Percentiles rank a stretch among this genome's conserved stretches.
Evolutionary conservation across 2,888 invertebrate species (phyloP).

Genomic region (Apotomis capreana): DNA sequence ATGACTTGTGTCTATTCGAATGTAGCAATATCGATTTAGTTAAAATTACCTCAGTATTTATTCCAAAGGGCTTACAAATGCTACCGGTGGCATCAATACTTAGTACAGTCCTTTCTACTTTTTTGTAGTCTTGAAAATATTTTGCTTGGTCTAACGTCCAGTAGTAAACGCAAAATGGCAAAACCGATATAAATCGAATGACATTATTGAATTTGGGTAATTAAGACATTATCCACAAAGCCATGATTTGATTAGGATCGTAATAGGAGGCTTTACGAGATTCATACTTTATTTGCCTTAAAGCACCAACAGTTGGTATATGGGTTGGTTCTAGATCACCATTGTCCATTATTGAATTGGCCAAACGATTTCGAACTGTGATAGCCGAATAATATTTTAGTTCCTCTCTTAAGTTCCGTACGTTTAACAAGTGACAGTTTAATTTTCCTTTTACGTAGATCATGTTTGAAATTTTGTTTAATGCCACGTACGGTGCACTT

Average conservation of each 20-base stretch:
- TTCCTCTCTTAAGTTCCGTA: not conserved
- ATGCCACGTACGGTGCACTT: not conserved
- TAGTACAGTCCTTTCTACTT: not conserved
- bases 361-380: not conserved
- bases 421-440: not conserved
- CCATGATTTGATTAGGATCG: no score
- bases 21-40: conserved; percentile 2
- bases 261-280: no score
- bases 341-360: not conserved
- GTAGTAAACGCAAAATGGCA: not conserved
- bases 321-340: not conserved
- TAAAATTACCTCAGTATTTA: not conserved
- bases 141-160: not conserved
- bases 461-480: not conserved
- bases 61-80: not conserved
- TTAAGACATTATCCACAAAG: not conserved
- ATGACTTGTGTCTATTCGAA: conserved; percentile 3
- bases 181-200: not conserved
- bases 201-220: not conserved
- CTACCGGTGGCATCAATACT: conserved; percentile 3
- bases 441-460: not conserved
- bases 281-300: conserved; percentile 1
- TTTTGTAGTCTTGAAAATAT: not conserved
- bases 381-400: conserved; percentile 1
- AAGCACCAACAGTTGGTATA: not conserved